Percentiles rank a stretch among this genome's conserved stretches.
Conservation (phyloP, 2,797 vertebrate species). For the Falco rusticolus region DNA sequence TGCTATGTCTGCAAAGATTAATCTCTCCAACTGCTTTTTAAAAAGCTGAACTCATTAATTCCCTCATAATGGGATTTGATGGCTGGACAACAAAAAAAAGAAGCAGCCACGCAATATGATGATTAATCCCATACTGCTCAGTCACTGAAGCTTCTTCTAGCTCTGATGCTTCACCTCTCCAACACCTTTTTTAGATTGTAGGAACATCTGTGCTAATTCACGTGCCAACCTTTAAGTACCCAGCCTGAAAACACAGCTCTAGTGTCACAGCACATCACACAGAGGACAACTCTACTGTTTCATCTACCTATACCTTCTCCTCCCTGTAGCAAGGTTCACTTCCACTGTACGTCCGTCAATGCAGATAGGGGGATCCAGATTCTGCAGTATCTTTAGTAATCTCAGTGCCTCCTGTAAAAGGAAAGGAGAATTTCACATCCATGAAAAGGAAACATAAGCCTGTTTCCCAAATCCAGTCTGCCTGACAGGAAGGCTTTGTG, state of each 20-base stretch:
- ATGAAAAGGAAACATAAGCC: background rate
- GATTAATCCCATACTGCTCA: background rate
- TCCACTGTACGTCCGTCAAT: slow-evolving; percentile 91
- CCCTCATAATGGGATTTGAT: background rate
- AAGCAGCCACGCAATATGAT: background rate
- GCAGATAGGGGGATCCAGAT: slow-evolving; percentile 87
- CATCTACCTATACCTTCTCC: slow-evolving; percentile 72
- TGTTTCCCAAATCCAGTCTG: background rate
- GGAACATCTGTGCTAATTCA: background rate
- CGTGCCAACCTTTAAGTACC: background rate
- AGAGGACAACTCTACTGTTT: background rate
- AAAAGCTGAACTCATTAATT: background rate
- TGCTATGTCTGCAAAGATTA: background rate
- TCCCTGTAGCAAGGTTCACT: slow-evolving; percentile 89
- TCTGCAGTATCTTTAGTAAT: slow-evolving; percentile 90
- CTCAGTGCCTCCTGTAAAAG: slow-evolving; percentile 89
- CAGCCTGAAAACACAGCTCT: background rate
- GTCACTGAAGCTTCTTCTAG: background rate
- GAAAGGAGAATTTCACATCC: background rate
- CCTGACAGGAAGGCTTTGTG: background rate
- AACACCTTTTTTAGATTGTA: background rate
- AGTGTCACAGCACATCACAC: background rate
- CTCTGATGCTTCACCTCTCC: background rate
- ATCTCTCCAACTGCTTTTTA: background rate
- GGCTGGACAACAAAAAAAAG: background rate